Base-by-base conservation (phyloP, 1,140 invertebrate species). In the Drosophila mauritiana region DNA sequence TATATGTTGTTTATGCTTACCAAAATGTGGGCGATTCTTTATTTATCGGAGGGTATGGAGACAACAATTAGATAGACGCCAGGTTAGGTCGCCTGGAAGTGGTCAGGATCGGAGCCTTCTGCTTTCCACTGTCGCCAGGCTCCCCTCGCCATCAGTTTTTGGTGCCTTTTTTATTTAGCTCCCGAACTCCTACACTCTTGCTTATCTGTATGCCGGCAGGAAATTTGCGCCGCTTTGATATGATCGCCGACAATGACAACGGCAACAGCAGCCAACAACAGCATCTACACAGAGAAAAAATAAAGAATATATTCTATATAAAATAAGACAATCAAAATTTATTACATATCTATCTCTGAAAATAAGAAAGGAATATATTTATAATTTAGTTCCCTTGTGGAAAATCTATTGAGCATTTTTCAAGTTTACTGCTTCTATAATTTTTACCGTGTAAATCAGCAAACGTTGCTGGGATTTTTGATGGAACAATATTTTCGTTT, bases 161-260 rank as follows among this genome's bases (percentile, higher is more conserved):
- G 39, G 27, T 11, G 43, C 39, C 64, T 61, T 25, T 36, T 59
- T 12, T 13, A 13, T 13, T 13, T 15, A 3, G 52, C 25, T 56
- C 27, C 43, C 36, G 10, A 54, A 70, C 69, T 75, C 62, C 72
- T 67, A 67, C 51, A 73, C 76, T 72, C 65, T 54, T 36, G 42
- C 56, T 79, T 81, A 82, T 78, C 79, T 81, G 55, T 46, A 31
- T 64, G 58, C 56, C 59, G 37, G 82, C 83, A 86, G 78, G 84
- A 88, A 79, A 83, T 86, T 88, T 79, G 83, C 79, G 82, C 63
- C 68, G 83, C 76, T 83, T 86, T 88, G 83, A 86, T 86, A 86
- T 86, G 84, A 86, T 86, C 83, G 79, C 75, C 63, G 74, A 39
- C 73, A 22, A 42, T 62, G 73, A 46, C 51, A 49, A 49, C 42